Evolutionary conservation across 2,113 vertebrate genomes (phyloP).

Genomic region (Morone saxatilis): DNA sequence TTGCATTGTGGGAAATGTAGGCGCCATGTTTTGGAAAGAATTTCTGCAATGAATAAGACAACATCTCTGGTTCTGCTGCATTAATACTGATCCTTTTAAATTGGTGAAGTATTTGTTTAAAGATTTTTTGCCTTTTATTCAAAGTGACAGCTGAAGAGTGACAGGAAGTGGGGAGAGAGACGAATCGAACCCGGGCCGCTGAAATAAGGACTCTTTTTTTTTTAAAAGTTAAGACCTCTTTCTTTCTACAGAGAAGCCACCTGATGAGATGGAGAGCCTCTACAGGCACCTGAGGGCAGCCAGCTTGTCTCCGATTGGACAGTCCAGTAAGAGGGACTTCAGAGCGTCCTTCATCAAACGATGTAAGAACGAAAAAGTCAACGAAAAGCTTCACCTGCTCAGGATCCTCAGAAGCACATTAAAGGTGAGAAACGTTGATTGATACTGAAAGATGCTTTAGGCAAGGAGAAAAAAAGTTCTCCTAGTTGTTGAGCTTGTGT

Average conservation of each 20-base stretch:
- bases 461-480: too few relatives aligned
- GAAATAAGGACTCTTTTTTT: too few relatives aligned
- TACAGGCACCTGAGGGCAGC: conserved; percentile 44
- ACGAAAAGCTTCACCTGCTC: conserved; percentile 92
- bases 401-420: conserved; percentile 90
- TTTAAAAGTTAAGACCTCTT: not conserved
- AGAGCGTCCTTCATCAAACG: conserved; percentile 71
- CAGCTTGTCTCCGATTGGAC: conserved; percentile 31
- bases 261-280: conserved; percentile 49
- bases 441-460: too few relatives aligned
- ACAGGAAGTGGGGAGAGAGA: too few relatives aligned
- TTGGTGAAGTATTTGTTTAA: too few relatives aligned
- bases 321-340: conserved; percentile 35
- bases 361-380: conserved; percentile 90
- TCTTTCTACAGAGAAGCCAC: not conserved
- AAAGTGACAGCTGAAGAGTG: too few relatives aligned
- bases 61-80: not conserved
- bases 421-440: conserved; percentile 84
- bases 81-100: not conserved
- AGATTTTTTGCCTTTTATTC: too few relatives aligned
- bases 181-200: too few relatives aligned
- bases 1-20: not conserved
- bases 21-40: not conserved
- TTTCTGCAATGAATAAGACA: too few relatives aligned
- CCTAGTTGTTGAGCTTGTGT: too few relatives aligned